Base-by-base conservation (phyloP, 35 echinoderm and acorn worm genomes). In the Ptychodera flava region DNA sequence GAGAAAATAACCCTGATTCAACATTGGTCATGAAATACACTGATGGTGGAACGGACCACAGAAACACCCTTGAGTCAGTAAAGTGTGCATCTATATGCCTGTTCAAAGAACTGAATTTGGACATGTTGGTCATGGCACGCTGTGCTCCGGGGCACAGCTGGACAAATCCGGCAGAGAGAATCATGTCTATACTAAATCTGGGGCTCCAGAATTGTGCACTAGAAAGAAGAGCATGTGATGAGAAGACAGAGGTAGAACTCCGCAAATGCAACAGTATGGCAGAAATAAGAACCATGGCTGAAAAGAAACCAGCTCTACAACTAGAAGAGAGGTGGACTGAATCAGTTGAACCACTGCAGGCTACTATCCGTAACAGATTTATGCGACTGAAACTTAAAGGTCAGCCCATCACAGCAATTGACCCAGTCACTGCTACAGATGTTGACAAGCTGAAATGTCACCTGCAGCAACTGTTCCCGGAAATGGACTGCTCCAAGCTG, bases 161-260 rank as follows among this genome's bases (percentile, higher is more conserved):
- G 88, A 31, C 29, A 16, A 84, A 89, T 38, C 88, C 88, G 31
- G 88, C 64, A 31, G 88, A 89, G 33, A 83, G 88, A 32, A 36
- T 89, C 1, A 89, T 84, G 88, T 12, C 6, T 64, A 64, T 64
- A 12, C 22, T 64, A 64, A 64, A 64, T 64, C 45, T 64, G 6
- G 45, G 6, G 22, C 22, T 64, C 6, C 45, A 64, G 45, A 64
- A 22, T 64, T 64, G 45, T 22, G 6, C 22, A 12, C 6, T 64
- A 6, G 22, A 64, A 22, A 64, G 45, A 64, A 64, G 45, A 64
- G 45, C 6, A 12, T 6, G 45, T 12, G 6, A 6, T 22, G 22
- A 22, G 6, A 6, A 64, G 6, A 64, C 6, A 64, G 22, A 64
- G 22, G 45, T 12, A 22, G 6, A 64, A 12, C 45, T 12, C 6